A percentile compares a stretch with the other conserved stretches of the same genome.
These are phyloP conservation scores for Phrynosoma platyrhinos DNA, from an alignment of 2,113 vertebrate genomes.

Conservation along the genomic window DNA sequence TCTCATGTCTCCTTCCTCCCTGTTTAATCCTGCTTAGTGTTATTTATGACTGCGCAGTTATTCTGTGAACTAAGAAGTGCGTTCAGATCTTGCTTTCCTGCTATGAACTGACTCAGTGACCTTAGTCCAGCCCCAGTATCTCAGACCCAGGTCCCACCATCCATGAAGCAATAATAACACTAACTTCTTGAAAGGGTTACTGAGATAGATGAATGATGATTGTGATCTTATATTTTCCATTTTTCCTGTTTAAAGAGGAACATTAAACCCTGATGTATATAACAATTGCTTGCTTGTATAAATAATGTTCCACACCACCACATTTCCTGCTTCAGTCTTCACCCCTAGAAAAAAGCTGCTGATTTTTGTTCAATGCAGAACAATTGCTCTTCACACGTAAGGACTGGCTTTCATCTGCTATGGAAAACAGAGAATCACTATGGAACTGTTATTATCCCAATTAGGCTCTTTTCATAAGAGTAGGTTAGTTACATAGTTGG, in stretches of 20 bases:
- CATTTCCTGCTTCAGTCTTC: slow-evolving; percentile 24
- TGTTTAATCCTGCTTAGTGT: too few species aligned
- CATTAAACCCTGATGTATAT: slow-evolving; percentile 25
- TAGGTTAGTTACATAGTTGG: slow-evolving; percentile 55
- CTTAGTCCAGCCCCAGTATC: background rate
- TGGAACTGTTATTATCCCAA: slow-evolving; percentile 46
- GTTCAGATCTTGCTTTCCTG: background rate
- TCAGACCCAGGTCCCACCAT: background rate
- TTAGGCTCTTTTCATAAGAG: slow-evolving; percentile 26
- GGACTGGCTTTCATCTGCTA: slow-evolving; percentile 35
- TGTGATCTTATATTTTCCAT: background rate
- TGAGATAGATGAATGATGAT: background rate
- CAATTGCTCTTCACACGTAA: background rate
- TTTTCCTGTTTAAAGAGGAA: slow-evolving; percentile 4
- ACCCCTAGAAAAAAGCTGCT: slow-evolving; percentile 27
- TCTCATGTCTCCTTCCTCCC: too few species aligned
- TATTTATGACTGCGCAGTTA: too few species aligned
- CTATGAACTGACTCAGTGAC: too few species aligned
- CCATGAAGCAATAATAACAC: background rate
- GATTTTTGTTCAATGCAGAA: slow-evolving; percentile 45
- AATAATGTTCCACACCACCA: background rate
- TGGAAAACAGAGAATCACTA: slow-evolving; percentile 34
- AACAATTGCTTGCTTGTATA: slow-evolving; percentile 30
- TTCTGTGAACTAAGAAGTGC: background rate
- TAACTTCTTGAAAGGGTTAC: background rate